Base-by-base conservation (phyloP, 2,797 vertebrate genomes). In the Manis pentadactyla region DNA sequence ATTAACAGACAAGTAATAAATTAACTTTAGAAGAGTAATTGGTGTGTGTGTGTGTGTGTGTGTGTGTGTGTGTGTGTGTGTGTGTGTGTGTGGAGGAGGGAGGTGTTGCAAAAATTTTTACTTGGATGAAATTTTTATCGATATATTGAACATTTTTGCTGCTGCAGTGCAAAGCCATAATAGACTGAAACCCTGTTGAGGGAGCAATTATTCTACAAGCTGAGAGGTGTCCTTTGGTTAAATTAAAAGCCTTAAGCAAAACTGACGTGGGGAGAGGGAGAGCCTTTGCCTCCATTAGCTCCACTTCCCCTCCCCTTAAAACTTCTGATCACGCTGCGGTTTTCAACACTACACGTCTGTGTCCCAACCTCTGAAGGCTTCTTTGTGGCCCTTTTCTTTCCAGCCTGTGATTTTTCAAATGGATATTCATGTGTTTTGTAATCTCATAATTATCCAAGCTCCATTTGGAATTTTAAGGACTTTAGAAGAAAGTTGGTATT, bases 121-220 rank as follows among this genome's bases (percentile, higher is more conserved):
- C 46, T 51, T 75, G 46, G 46, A 75, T 75, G 29, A 75, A 95
- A 96, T 94, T 90, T 96, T 94, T 97, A 96, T 97, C 64, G 73
- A 94, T 77, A 91, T 98, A 96, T 84, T 94, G 94, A 98, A 92
- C 31, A 96, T 95, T 90, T 96, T 97, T 98, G 97, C 97, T 98
- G 98, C 98, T 98, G 97, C 93, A 86, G 95, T 98, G 95, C 94
- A 97, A 98, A 98, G 96, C 97, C 98, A 97, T 98, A 98, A 97
- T 97, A 98, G 97, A 98, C 97, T 61, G 98, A 98, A 97, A 92
- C 25, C 95, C 96, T 97, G 46, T 85, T 0, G 78, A 97, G 97
- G 92, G 97, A 96, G 77, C 96, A 95, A 89, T 63, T 97, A 85
- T 82, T 96, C 98, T 85, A 66, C 88, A 92, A 93, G 97, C 90